Base-by-base conservation (phyloP, 2,888 invertebrate genomes). In the Caenorhabditis zanzibari region DNA sequence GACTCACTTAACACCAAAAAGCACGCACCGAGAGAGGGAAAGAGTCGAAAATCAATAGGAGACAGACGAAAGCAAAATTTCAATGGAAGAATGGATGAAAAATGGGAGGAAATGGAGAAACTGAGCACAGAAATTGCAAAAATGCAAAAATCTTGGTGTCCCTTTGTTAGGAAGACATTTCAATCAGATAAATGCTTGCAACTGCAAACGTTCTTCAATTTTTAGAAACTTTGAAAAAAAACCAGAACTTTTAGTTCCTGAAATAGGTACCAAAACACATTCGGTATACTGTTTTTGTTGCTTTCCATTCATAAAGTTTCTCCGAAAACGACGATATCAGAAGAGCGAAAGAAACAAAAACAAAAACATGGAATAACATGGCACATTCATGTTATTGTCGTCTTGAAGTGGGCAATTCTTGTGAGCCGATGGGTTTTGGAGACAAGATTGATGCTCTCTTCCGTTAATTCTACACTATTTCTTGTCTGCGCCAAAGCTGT, bases 1-100 rank as follows among this genome's bases (percentile, higher is more conserved):
- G 82, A 63, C 77, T 82, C 82, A 77, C 77, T 82, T 77, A 77
- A 82, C 76, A 76, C 76, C 71, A 61, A 61, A 68, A 73, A 69
- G 49, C 73, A 66, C 71, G 69, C 63, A n/a, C n/a, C n/a, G n/a
- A 75, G 49, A 19, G 47, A 47, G 10, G 19, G 19, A 47, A 47
- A 47, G 47, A 47, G 71, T 59, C 69, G 75, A 82, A 82, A 76
- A 76, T 81, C 81, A 69, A 81, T 81, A 74, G 74, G 32, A 47
- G 16, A 28, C 64, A 49, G 81, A 69, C 76, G 68, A 75, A 52
- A 61, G 14, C 32, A n/a, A 58, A 74, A 69, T 74, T 77, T 63
- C 49, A 26, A 68, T 63, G 28, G 49, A 24, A 24, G 64, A 56
- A 56, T 64, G 66, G 54, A 52, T 35, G 49, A 26, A 54, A 35